Percentiles rank a stretch among this genome's conserved stretches.
These are phyloP conservation scores for Panthera uncia DNA, from an alignment of 2,113 vertebrate species.

Conservation along the genomic window DNA sequence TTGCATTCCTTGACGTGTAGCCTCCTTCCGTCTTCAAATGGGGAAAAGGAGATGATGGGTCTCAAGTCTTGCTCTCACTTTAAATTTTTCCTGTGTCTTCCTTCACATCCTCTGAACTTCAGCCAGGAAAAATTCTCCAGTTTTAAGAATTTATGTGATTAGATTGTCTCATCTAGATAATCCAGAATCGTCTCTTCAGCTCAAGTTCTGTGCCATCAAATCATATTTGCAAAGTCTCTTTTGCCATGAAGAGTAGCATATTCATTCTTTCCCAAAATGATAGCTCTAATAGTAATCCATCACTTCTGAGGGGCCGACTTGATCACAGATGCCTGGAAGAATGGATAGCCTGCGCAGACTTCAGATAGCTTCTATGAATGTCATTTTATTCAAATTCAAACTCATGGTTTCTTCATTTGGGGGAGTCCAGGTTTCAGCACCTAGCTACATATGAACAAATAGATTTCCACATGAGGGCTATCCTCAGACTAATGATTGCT, in stretches of 20 bases:
- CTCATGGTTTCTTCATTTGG: background rate
- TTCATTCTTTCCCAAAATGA: fast-evolving
- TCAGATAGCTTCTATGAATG: background rate
- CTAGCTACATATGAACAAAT: background rate
- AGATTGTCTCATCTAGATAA: background rate
- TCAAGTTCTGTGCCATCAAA: background rate
- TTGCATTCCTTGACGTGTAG: background rate
- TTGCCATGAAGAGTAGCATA: background rate
- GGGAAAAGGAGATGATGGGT: background rate
- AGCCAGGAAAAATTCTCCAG: background rate
- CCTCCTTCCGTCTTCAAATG: background rate
- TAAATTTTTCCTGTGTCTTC: background rate
- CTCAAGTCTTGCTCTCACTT: background rate
- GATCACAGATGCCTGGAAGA: background rate
- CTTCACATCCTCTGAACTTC: background rate
- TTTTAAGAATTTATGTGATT: background rate
- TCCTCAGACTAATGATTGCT: background rate
- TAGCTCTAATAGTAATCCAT: background rate
- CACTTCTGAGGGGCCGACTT: background rate
- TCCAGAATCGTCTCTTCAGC: background rate
- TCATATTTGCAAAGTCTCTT: background rate
- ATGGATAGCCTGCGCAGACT: too few species aligned
- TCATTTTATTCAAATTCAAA: background rate
- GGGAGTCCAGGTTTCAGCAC: background rate
- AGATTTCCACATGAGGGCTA: background rate